Evolutionary conservation across 2,888 invertebrate species (phyloP).

Genomic region (Aphodius sticticus): DNA sequence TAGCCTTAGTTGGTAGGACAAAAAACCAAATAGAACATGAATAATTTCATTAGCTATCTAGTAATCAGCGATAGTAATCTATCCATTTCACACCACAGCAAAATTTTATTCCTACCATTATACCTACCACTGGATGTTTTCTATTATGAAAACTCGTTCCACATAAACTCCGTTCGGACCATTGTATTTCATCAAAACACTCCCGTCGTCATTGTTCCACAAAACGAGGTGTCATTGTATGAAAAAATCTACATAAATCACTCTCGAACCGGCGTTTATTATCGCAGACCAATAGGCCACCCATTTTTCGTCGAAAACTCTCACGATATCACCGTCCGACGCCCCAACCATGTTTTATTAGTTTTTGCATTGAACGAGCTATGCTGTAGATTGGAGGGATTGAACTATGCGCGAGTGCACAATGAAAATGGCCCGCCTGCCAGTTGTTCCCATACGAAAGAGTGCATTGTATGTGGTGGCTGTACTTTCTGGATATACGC

Average conservation of each 20-base stretch:
- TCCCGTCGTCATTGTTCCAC: not conserved
- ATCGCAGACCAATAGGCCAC: not conserved
- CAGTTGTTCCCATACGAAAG: slow-evolving; percentile 4
- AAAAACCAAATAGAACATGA: too few relatives aligned
- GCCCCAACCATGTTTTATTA: not conserved
- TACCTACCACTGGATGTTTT: not conserved
- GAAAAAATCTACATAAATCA: not conserved
- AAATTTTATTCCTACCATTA: not conserved
- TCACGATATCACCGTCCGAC: not conserved
- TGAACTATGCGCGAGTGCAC: not conserved
- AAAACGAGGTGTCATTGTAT: not conserved
- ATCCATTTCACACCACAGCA: not conserved
- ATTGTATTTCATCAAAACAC: not conserved
- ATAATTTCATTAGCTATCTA: too few relatives aligned
- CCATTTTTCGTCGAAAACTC: not conserved
- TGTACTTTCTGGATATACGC: not conserved
- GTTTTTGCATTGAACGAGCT: not conserved
- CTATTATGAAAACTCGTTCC: not conserved
- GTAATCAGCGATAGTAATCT: not conserved
- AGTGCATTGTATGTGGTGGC: not conserved
- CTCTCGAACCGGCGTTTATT: not conserved
- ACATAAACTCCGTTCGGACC: not conserved
- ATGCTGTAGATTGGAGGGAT: not conserved
- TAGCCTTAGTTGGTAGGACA: too few relatives aligned
- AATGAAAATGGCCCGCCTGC: not conserved